Evolutionary conservation across 2,113 vertebrate genomes (phyloP).

Genomic region (Caranx melampygus): DNA sequence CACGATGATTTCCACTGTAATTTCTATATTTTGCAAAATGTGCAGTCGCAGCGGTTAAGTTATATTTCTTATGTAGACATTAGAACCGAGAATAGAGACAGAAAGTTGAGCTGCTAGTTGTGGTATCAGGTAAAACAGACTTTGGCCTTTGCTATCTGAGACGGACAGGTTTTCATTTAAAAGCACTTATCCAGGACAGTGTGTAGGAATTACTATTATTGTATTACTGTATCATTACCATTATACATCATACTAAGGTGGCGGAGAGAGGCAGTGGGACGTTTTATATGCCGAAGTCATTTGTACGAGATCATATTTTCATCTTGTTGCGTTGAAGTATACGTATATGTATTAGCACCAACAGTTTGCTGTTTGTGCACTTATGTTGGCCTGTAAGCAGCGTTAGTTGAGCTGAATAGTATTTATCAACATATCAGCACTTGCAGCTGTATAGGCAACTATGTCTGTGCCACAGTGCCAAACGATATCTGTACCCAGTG

Average conservation of each 20-base stretch:
- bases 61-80: background rate
- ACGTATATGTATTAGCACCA: too few relatives aligned
- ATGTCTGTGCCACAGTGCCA: background rate
- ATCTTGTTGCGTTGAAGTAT: background rate
- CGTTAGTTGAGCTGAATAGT: background rate
- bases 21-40: background rate
- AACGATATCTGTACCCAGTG: background rate
- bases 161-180: background rate
- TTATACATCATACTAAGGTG: background rate
- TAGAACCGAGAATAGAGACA: background rate
- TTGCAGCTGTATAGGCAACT: background rate
- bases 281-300: background rate
- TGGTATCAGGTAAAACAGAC: background rate
- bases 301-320: background rate
- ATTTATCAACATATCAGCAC: background rate
- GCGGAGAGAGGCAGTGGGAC: too few relatives aligned
- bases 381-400: background rate
- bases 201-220: background rate
- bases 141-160: background rate
- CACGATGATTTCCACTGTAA: accelerated
- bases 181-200: background rate
- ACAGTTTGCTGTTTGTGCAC: too few relatives aligned
- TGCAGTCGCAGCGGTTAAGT: too few relatives aligned
- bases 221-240: background rate
- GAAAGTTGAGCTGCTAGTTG: background rate